Evolutionary conservation across 1,140 invertebrate species (phyloP).

Genomic region (Magallana gigas): DNA sequence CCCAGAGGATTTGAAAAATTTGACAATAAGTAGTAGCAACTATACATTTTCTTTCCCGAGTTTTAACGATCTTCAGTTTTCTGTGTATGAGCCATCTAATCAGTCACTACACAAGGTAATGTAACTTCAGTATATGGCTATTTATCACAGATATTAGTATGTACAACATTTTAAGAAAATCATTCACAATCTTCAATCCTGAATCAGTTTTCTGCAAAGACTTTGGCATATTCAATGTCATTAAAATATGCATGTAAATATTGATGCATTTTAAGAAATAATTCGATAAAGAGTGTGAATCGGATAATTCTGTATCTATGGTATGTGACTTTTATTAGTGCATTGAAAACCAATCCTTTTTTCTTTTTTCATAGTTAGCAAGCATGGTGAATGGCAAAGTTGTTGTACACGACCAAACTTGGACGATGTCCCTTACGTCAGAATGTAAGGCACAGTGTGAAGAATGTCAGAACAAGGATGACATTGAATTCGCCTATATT

Average conservation of each 20-base stretch:
- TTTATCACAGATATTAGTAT: no score
- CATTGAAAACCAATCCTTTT: no score
- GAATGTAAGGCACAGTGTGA: constrained; percentile 50
- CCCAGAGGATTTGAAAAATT: constrained; percentile 26
- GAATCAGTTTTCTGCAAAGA: no score
- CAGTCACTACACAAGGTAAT: neutral
- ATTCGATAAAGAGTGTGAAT: no score
- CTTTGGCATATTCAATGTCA: no score
- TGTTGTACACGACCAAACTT: neutral
- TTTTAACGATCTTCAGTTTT: neutral
- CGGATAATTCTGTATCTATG: no score
- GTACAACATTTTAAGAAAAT: no score
- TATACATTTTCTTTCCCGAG: neutral
- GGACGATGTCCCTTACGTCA: constrained; percentile 1
- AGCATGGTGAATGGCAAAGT: constrained; percentile 17
- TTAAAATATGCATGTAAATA: no score
- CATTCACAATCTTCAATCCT: no score
- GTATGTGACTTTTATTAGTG: no score
- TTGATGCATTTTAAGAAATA: no score
- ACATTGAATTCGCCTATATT: constrained; percentile 58
- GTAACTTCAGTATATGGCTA: no score
- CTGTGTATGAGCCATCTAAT: neutral
- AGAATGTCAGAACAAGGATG: constrained; percentile 49
- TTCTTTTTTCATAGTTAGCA: neutral
- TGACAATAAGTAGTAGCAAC: neutral